phyloP scores from a whole-genome alignment of 2,797 vertebrate species.

The Lophura swinhoii region DNA sequence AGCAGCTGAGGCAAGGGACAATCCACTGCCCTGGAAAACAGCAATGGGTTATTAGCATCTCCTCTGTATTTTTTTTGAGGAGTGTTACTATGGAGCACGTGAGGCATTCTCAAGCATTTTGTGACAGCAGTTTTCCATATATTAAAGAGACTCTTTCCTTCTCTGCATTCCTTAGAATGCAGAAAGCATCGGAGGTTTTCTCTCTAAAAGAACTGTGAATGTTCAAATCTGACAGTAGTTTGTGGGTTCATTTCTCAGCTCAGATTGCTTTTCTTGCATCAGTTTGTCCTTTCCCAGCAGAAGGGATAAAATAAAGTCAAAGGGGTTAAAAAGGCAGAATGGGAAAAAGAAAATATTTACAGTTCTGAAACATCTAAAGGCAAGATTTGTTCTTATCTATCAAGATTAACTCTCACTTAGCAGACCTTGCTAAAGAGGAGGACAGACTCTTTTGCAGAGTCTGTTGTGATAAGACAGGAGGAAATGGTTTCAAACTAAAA shows the following conservation, averaged over 20 bases:
- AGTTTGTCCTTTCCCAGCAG: not conserved
- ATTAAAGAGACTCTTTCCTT: not conserved
- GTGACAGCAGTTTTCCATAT: not conserved
- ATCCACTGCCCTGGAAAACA: slow-evolving; percentile 90
- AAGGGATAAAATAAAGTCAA: not conserved
- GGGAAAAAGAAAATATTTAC: not conserved
- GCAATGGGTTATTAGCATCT: not conserved
- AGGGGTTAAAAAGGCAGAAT: not conserved
- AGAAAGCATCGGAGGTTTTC: not conserved
- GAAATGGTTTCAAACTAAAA: too few species aligned
- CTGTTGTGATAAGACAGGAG: too few species aligned
- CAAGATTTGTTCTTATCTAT: not conserved
- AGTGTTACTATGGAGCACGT: not conserved
- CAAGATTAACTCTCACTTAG: not conserved
- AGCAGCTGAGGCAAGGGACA: slow-evolving; percentile 94
- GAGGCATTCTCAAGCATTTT: not conserved
- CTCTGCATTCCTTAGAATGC: not conserved
- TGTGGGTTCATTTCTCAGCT: not conserved
- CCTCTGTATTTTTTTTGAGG: not conserved
- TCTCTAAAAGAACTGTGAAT: not conserved
- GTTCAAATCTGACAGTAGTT: not conserved
- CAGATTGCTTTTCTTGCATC: not conserved
- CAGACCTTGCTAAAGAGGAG: too few species aligned
- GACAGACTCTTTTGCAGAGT: too few species aligned
- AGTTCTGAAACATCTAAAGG: not conserved